Evolutionary conservation across 2,797 vertebrate species (phyloP), one percentile per base, ranked within the genome.

Genomic region (Helicolenus hilgendorfi): DNA sequence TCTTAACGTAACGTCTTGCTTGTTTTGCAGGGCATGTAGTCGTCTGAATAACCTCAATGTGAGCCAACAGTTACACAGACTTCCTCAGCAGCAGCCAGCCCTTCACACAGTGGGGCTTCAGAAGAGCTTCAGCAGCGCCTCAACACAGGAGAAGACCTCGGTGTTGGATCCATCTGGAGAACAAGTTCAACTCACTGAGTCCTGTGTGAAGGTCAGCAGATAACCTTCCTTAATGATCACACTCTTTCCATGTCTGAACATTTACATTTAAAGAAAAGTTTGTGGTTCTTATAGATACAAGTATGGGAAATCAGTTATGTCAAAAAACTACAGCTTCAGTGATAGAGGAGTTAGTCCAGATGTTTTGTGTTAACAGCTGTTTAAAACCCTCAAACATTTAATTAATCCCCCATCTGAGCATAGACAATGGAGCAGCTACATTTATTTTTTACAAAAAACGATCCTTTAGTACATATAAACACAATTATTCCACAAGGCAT

Each of bases 181-280:
- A 11, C 84, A 83, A 72, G 73, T 98, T 0, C 2, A 45, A 4
- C 95, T 98, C 18, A 98, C 96, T 6, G 92, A 97, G 13, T 95
- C 97, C 3, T 98, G 97, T 81, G 95, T 97, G 20, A 97, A 98
- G 97, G 98, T 98, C 49, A 90, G 91, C 69, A 56, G 1, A 70
- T 1, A 68, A 53, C 15, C 8, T n/a, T 4, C 15, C 62, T 14
- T 10, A 6, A 53, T 1, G 5, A 14, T 24, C 9, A 41, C 1
- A 24, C 0, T 14, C 9, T 41, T 31, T 2, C 6, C 38, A 18
- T 72, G 59, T n/a, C 29, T 22, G 5, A 36, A 20, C 36, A 38
- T 18, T 1, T n/a, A 7, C 14, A 22, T 35, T 5, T 4, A 41
- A 3, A 7, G 11, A 58, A 11, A 6, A 0, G 7, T 58, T 33